Base-by-base conservation (phyloP, 2,797 vertebrate species). In the Rhadinocentrus ornatus region DNA sequence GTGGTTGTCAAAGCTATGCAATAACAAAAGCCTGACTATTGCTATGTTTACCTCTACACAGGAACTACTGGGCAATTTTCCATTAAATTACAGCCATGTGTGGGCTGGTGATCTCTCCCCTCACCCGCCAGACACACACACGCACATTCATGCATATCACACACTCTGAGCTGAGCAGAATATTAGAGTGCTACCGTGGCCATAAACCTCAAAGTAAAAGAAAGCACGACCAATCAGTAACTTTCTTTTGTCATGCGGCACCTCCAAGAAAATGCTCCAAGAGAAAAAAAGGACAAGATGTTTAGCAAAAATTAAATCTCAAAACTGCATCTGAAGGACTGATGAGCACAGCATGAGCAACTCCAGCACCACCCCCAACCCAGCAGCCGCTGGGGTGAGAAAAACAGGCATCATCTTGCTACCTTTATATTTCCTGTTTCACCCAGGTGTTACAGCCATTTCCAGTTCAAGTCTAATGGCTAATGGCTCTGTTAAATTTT, bases 1-100 rank as follows among this genome's bases (percentile, higher is more conserved):
- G 92, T 89, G 90, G 93, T 96, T 96, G 94, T 93, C 96, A 94
- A 95, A 94, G 95, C 94, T 89, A 27, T 89, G 93, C 89, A 92
- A 80, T 87, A 93, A 94, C 92, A 94, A 93, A 93, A 93, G 91
- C 91, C 89, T 78, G 80, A 85, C 92, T 94, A 94, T 95, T 92
- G 91, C 78, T 83, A 81, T 94, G 93, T 94, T 95, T 94, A 93
- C 93, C 92, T 91, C 93, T 90, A 90, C 85, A 88, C 93, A 94
- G 93, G 92, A 94, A 94, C 93, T 88, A 88, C 90, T 88, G 90
- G 90, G 89, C 93, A 94, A 92, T 95, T 94, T 93, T 89, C 89
- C 89, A 92, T 94, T 91, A 93, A 95, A 94, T 94, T 94, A 94
- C 93, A 94, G 94, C 93, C 92, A 93, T 93, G 93, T 94, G 94